phyloP scores from a whole-genome alignment of 2,113 vertebrate species.

The Clupea harengus region DNA sequence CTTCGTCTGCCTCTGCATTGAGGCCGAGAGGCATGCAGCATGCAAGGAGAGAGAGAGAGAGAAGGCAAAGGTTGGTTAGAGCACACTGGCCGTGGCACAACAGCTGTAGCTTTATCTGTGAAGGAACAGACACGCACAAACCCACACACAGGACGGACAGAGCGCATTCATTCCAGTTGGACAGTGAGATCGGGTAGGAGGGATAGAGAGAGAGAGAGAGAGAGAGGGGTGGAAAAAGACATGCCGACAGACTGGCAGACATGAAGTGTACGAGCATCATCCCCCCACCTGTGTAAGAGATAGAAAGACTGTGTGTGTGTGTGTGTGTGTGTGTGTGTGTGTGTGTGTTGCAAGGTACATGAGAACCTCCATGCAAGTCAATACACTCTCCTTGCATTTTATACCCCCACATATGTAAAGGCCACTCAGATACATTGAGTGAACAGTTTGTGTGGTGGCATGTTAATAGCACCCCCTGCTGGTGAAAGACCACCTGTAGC shows the following conservation, averaged over 20 bases:
- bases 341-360: not conserved
- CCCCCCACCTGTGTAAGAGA: not conserved
- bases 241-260: not conserved
- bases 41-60: conserved; percentile 79
- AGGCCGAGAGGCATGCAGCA: conserved; percentile 92
- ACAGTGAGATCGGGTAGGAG: not conserved
- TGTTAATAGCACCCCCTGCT: not conserved
- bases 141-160: not conserved
- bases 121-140: conserved; percentile 14
- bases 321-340: not conserved
- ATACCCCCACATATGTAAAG: not conserved
- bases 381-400: not conserved
- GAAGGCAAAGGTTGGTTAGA: conserved; percentile 35
- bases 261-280: not conserved
- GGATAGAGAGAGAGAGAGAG: not conserved
- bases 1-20: conserved; percentile 91
- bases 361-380: not conserved
- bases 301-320: not conserved
- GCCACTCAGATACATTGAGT: not conserved
- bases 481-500: not conserved
- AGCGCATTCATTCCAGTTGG: not conserved
- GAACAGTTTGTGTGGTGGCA: not conserved
- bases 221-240: not conserved
- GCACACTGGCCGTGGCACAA: conserved; percentile 3
- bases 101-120: conserved; percentile 14